Conservation (phyloP, 2,797 vertebrate genomes). For the Gallinago nigripennis region DNA sequence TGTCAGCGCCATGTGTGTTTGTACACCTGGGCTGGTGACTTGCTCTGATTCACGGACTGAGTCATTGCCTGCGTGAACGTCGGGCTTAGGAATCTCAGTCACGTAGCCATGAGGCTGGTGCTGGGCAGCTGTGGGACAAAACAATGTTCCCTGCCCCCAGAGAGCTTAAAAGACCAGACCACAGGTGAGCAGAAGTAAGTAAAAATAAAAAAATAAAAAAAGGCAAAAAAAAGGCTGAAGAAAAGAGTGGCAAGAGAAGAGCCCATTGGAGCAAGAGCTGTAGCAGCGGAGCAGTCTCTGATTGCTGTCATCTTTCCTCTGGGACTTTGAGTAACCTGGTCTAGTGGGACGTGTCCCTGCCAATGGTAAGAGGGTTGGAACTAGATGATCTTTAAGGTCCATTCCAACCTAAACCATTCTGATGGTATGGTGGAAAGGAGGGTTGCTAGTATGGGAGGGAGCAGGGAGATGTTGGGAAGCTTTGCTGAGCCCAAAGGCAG, state of each 20-base stretch:
- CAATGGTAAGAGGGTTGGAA: neutral
- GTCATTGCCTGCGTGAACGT: rapidly evolving
- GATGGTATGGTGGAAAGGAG: neutral
- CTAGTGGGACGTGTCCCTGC: neutral
- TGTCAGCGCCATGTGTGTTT: neutral
- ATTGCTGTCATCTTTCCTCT: neutral
- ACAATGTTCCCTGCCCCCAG: neutral
- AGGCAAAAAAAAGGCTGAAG: neutral
- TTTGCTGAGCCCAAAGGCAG: rapidly evolving
- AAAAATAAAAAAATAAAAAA: too few relatives aligned
- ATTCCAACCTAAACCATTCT: neutral
- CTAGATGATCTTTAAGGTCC: neutral
- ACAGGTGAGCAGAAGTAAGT: neutral
- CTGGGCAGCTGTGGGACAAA: neutral
- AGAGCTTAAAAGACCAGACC: neutral
- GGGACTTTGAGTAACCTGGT: neutral
- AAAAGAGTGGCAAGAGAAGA: neutral
- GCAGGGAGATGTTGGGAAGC: rapidly evolving
- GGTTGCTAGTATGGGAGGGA: neutral
- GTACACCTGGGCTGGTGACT: neutral
- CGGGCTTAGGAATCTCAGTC: neutral
- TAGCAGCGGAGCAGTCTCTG: neutral
- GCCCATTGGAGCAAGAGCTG: neutral
- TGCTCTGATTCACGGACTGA: neutral
- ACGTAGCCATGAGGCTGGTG: rapidly evolving